Base-by-base conservation (phyloP, 2,113 vertebrate genomes). In the Passer domesticus region DNA sequence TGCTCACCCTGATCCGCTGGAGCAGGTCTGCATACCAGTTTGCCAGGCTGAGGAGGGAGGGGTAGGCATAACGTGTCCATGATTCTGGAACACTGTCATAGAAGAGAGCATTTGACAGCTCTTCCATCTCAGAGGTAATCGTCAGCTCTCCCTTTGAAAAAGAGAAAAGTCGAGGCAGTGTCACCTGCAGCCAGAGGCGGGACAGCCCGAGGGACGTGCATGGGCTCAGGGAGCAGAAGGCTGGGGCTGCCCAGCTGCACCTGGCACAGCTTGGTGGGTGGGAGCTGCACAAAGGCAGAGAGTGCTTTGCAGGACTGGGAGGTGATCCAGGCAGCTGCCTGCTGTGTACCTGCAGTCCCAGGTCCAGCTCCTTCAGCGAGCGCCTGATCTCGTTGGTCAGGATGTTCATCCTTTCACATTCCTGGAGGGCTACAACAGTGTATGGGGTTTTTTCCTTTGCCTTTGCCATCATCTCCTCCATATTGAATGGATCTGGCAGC, bases 371-470 rank as follows among this genome's bases (percentile, higher is more conserved):
- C 60, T 96, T 97, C 20, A 98, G 72, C 0, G 98, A 98, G 22
- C 98, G 97, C 27, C 98, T 95, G 17, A 98, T 97, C 35, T 98
- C 98, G 0, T 72, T 64, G 90, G 97, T 98, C 8, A 98, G 62
- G 75, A 95, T 95, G 82, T 98, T 98, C 98, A 98, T 98, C 13
- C 98, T 87, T 35, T 98, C 98, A 4, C 98, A 98, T 28, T 98
- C 98, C 80, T 98, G 98, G 44, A 98, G 91, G 91, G 97, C 98
- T 0, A 98, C 98, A 0, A 98, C 97, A 6, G 97, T 97, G 2
- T 98, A 98, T 0, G 98, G 98, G 0, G 97, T 98, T 94, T 96
- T 98, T 3, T 98, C 97, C 11, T 52, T 80, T 0, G 96, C 97
- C 56, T 97, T 98, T 0, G 78, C 92, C 96, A 88, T 96, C 73